A percentile compares a stretch with the other conserved stretches of the same genome.
Evolutionary conservation across 2,797 vertebrate genomes (phyloP).

Genomic region (Oreortyx pictus): DNA sequence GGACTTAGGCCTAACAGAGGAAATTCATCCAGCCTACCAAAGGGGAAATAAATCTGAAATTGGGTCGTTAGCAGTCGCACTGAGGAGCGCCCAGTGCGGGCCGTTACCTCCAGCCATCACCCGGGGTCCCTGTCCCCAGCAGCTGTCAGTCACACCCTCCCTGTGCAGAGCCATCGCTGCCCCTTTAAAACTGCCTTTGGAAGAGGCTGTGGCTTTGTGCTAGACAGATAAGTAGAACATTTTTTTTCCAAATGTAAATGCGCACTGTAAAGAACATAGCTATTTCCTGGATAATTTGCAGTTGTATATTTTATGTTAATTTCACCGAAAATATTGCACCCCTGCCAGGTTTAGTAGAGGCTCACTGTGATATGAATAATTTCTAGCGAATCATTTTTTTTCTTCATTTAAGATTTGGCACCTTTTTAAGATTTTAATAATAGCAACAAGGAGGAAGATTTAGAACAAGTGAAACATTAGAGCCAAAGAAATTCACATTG

Average conservation of each 20-base stretch:
- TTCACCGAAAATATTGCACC: conserved; percentile 86
- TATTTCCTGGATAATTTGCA: conserved; percentile 88
- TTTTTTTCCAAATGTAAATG: conserved; percentile 80
- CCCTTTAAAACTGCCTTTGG: conserved; percentile 76
- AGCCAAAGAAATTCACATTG: conserved; percentile 80
- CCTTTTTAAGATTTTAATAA: conserved; percentile 87
- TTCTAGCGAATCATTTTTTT: conserved; percentile 84
- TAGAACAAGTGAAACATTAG: conserved; percentile 83
- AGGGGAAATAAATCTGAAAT: conserved; percentile 64
- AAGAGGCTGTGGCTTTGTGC: conserved; percentile 73
- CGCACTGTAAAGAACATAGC: conserved; percentile 80
- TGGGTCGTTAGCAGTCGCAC: conserved; percentile 38
- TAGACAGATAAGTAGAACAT: conserved; percentile 75
- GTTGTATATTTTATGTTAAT: conserved; percentile 90
- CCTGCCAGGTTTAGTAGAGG: conserved; percentile 85
- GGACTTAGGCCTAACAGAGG: conserved; percentile 68
- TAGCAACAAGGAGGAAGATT: conserved; percentile 85
- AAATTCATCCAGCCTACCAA: conserved; percentile 56
- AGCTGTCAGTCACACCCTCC: conserved; percentile 62
- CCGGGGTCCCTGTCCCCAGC: conserved; percentile 53
- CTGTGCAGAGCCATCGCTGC: conserved; percentile 66
- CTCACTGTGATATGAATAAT: conserved; percentile 87
- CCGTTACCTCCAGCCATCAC: conserved; percentile 65
- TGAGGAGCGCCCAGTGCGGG: conserved; percentile 49
- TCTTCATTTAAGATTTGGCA: conserved; percentile 86